These are phyloP conservation scores for Paramormyrops kingsleyae DNA, from an alignment of 2,113 vertebrate species.

Conservation along the genomic window DNA sequence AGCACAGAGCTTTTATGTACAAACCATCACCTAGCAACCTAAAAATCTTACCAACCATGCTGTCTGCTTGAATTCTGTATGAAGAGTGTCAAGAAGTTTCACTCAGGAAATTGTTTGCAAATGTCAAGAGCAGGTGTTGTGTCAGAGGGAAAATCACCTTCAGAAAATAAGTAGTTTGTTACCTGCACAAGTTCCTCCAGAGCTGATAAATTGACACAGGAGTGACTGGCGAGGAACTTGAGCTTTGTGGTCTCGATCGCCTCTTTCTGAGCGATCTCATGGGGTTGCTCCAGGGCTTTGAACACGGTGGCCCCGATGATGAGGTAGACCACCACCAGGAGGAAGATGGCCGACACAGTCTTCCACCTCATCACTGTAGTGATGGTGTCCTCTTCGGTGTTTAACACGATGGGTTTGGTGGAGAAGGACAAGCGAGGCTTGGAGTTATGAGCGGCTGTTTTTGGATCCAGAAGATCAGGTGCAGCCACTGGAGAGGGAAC, in stretches of 20 bases:
- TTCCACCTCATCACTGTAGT: constrained; percentile 99
- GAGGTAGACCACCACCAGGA: constrained; percentile 91
- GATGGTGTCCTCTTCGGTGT: constrained; percentile 71
- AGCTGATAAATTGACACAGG: constrained; percentile 85
- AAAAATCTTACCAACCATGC: background rate
- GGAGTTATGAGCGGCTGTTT: constrained; percentile 87
- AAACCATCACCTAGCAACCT: constrained; percentile 6
- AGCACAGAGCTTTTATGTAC: background rate
- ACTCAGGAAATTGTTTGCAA: background rate
- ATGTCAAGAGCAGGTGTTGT: background rate
- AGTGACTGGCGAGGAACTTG: constrained; percentile 75
- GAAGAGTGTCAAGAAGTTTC: background rate
- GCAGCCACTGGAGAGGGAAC: constrained; percentile 78
- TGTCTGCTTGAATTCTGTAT: background rate
- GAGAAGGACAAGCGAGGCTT: constrained; percentile 94
- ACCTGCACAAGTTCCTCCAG: constrained; percentile 91
- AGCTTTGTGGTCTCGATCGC: constrained; percentile 84
- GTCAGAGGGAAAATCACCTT: background rate
- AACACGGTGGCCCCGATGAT: constrained; percentile 94
- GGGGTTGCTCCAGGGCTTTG: constrained; percentile 87
- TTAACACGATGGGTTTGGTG: constrained; percentile 76
- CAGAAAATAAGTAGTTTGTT: constrained; percentile 17
- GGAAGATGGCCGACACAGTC: constrained; percentile 92
- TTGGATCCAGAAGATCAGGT: constrained; percentile 96
- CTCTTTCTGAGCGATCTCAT: constrained; percentile 80